Percentiles rank a stretch among this genome's conserved stretches.
These are phyloP conservation scores for Tachysurus vachellii DNA, from an alignment of 2,113 vertebrate species.

Conservation along the genomic window DNA sequence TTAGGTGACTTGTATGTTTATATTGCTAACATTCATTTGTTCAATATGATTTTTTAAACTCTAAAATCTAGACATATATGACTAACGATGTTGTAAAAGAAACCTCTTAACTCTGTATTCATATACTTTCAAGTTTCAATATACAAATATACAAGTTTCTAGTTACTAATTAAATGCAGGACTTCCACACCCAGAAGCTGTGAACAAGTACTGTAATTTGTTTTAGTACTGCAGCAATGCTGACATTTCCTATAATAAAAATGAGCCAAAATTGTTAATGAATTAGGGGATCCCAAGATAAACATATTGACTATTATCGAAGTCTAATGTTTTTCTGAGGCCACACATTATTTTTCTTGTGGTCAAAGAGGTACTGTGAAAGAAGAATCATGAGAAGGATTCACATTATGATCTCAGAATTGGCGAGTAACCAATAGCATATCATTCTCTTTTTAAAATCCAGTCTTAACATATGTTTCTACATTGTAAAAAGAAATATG, in stretches of 20 bases:
- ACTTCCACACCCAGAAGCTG: not conserved
- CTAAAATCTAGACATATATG: not conserved
- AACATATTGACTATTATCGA: not conserved
- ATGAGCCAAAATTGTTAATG: not conserved
- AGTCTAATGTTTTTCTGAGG: not conserved
- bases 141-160: too few species aligned
- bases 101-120: not conserved
- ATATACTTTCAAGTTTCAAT: not conserved
- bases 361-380: not conserved
- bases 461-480: not conserved
- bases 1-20: not conserved
- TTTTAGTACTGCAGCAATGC: not conserved
- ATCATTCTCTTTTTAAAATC: not conserved
- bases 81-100: not conserved
- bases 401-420: not conserved
- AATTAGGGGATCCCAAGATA: not conserved
- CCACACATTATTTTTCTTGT: not conserved
- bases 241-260: not conserved
- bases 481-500: not conserved
- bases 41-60: not conserved
- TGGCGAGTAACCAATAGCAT: not conserved
- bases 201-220: not conserved
- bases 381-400: not conserved
- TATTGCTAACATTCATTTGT: not conserved
- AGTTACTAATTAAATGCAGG: not conserved